phyloP scores from a whole-genome alignment of 1,140 invertebrate species.

The Elymnias hypermnestra region DNA sequence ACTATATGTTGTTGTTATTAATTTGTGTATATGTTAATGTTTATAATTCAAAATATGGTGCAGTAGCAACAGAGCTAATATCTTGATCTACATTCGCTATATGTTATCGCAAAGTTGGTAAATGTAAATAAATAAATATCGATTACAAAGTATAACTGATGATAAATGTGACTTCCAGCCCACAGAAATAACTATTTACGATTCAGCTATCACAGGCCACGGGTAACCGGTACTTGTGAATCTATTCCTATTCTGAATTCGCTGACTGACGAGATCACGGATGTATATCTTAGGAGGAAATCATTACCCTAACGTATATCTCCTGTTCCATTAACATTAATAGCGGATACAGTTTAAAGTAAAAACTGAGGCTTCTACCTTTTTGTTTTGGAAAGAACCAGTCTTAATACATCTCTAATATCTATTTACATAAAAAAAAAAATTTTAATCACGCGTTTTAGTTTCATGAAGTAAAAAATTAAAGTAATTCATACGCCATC shows the following conservation, averaged over 20 bases:
- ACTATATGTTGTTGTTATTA: too few species aligned
- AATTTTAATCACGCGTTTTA: too few species aligned
- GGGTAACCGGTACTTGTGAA: conserved; percentile 1
- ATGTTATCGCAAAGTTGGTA: neutral
- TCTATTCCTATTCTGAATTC: neutral
- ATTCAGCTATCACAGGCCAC: conserved; percentile 5
- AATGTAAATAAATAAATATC: conserved; percentile 17
- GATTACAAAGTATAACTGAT: conserved; percentile 16
- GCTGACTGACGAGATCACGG: conserved; percentile 1
- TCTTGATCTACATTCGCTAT: conserved; percentile 3
- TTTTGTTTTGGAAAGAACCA: too few species aligned
- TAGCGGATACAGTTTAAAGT: too few species aligned
- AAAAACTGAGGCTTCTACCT: too few species aligned
- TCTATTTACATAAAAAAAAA: too few species aligned
- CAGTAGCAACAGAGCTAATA: neutral
- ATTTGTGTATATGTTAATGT: too few species aligned
- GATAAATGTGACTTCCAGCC: conserved; percentile 7
- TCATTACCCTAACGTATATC: neutral
- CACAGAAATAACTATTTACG: conserved; percentile 20
- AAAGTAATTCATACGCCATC: too few species aligned
- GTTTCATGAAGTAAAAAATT: too few species aligned
- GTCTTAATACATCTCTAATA: too few species aligned
- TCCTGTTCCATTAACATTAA: too few species aligned
- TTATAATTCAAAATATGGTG: too few species aligned
- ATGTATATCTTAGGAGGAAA: neutral